These are phyloP conservation scores for Battus philenor DNA, from an alignment of 1,140 invertebrate genomes.

Conservation along the genomic window DNA sequence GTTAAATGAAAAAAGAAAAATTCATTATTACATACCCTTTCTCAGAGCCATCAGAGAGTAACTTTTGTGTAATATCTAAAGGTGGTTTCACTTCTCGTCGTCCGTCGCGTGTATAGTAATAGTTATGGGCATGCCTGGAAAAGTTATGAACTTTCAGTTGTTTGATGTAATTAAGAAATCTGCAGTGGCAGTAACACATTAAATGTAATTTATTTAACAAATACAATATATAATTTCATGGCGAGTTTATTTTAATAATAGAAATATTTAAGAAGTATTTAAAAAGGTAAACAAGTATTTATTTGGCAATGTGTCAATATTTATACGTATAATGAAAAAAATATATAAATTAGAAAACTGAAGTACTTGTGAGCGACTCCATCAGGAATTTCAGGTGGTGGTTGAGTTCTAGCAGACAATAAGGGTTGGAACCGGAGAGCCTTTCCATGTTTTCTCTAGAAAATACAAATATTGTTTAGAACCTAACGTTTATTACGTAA, in stretches of 20 bases:
- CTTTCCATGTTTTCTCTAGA: slow-evolving; percentile 77
- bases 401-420: slow-evolving; percentile 82
- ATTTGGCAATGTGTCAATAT: background rate
- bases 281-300: background rate
- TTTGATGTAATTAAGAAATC: too few relatives aligned
- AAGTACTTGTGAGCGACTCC: slow-evolving; percentile 82
- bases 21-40: slow-evolving; percentile 47
- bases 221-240: too few relatives aligned
- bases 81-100: slow-evolving; percentile 84
- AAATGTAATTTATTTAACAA: too few relatives aligned
- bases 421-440: slow-evolving; percentile 81
- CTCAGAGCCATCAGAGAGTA: slow-evolving; percentile 50
- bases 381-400: slow-evolving; percentile 84
- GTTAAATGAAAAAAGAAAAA: slow-evolving; percentile 8
- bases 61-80: slow-evolving; percentile 70
- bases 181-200: too few relatives aligned
- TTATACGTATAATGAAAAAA: slow-evolving; percentile 5
- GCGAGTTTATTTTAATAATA: too few relatives aligned
- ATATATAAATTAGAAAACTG: slow-evolving; percentile 20
- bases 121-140: slow-evolving; percentile 81
- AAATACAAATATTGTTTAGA: slow-evolving; percentile 15
- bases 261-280: background rate
- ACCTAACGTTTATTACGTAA: slow-evolving; percentile 47
- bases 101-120: slow-evolving; percentile 87
- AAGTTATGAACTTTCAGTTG: too few relatives aligned